Evolutionary conservation across 2,888 invertebrate genomes (phyloP), one percentile per base, ranked within the genome.

Genomic region (Sialis lutaria): DNA sequence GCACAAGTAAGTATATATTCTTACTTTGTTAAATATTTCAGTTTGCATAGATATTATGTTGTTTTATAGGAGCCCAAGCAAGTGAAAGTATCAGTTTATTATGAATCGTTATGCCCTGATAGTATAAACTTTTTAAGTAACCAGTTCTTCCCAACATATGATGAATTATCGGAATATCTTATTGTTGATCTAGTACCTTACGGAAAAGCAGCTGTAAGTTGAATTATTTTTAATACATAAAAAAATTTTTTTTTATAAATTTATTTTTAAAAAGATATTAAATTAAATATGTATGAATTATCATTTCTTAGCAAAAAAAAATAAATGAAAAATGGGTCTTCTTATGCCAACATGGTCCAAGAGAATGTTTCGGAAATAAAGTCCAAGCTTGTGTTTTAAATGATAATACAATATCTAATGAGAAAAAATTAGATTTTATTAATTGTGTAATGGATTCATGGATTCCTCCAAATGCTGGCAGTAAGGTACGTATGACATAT

Each of bases 61-160:
- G 22, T 22, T 22, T 22, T 22, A 22, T 22, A 22, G 22, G 22
- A 22, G 22, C 22, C 22, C 2, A 22, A 22, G 22, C 22, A 42
- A 22, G 41, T 64, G 5, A 56, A 58, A 5, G 63, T 73, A 1
- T 61, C 63, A 1, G 60, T 74, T 10, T 73, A 69, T 56, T 74
- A 73, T 53, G 74, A 73, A 55, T 60, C 70, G 1, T 56, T 72
- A 30, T 73, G 73, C 53, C 62, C 65, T 0, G 71, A 72, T 55
- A 73, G 73, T 51, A 58, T 62, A 4, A 52, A 53, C 8, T 73
- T 71, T 53, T 59, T 74, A 22, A 62, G 50, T 2, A 51, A 56
- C 4, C 67, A 72, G 55, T 56, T 73, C 5, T 53, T 57, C 39
- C 68, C 69, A 0, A 55, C 59, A 0, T 67, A 64, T 52, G 31